These are phyloP conservation scores for Fundulus diaphanus DNA, from an alignment of 2,797 vertebrate genomes.

Conservation along the genomic window DNA sequence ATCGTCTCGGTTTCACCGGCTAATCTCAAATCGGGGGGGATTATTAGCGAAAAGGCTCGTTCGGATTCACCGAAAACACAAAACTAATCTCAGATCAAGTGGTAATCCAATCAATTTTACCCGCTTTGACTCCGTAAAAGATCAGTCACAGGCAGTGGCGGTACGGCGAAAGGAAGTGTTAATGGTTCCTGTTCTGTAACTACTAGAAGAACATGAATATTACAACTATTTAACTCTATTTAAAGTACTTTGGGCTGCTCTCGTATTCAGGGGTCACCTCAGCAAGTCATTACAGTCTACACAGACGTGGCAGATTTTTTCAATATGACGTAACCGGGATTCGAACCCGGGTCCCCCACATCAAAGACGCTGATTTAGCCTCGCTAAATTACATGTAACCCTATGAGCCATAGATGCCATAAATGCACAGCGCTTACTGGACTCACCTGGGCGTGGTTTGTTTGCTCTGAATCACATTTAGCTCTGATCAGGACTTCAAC, in stretches of 20 bases:
- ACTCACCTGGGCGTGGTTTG: conserved; percentile 52
- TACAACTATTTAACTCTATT: conserved; percentile 7
- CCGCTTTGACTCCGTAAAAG: conserved; percentile 5
- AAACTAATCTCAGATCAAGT: conserved; percentile 47
- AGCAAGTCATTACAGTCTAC: too few species aligned
- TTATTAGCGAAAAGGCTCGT: conserved; percentile 41
- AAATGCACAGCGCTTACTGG: background rate
- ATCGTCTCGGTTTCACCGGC: conserved; percentile 37
- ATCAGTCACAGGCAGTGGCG: conserved; percentile 14
- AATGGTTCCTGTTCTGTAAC: conserved; percentile 3
- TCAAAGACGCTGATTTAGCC: too few species aligned
- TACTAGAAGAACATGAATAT: background rate
- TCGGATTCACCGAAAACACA: conserved; percentile 38
- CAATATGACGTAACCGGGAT: too few species aligned
- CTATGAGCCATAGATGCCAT: background rate
- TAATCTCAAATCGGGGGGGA: conserved; percentile 56
- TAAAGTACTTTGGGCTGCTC: too few species aligned
- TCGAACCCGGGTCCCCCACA: too few species aligned
- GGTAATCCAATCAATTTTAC: conserved; percentile 61
- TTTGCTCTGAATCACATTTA: conserved; percentile 16
- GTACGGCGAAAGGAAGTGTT: conserved; percentile 2
- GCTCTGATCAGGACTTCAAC: conserved; percentile 7
- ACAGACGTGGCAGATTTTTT: too few species aligned
- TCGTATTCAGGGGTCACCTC: too few species aligned
- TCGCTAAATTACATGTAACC: too few species aligned